Evolutionary conservation across 2,113 vertebrate species (phyloP).

Genomic region (Poicephalus meyeri): DNA sequence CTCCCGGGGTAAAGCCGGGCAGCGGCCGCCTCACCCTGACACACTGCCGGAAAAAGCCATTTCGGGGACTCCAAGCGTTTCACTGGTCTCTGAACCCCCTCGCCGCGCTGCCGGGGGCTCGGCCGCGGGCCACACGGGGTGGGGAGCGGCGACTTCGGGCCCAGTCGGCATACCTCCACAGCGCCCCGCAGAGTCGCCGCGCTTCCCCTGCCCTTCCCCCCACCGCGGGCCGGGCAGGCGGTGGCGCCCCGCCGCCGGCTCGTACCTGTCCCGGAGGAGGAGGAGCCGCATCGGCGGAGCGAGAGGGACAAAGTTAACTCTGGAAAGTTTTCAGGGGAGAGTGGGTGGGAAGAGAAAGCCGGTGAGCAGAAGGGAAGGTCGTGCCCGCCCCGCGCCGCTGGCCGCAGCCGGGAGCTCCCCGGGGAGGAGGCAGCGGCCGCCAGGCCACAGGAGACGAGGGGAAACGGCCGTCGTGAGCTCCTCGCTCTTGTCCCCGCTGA

Average conservation of each 20-base stretch:
- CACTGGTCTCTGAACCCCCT: background rate
- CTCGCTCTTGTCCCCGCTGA: background rate
- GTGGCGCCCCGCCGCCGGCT: background rate
- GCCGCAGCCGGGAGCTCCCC: background rate
- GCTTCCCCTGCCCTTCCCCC: background rate
- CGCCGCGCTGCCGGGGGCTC: background rate
- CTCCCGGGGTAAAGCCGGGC: background rate
- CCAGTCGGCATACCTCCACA: background rate
- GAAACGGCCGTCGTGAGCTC: background rate
- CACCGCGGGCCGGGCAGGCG: background rate
- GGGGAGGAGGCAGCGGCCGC: background rate
- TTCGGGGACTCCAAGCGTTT: background rate
- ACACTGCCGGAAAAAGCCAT: too few relatives aligned
- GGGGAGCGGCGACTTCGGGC: background rate
- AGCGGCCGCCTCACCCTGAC: background rate
- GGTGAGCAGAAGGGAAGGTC: background rate
- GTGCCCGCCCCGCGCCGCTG: background rate
- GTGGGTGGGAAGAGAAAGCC: background rate
- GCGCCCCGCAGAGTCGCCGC: background rate
- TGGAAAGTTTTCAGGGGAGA: background rate
- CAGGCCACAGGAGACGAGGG: background rate
- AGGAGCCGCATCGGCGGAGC: background rate
- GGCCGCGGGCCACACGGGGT: background rate
- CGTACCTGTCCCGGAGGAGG: slow-evolving; percentile 46
- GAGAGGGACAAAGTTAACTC: background rate